Base-by-base conservation (phyloP, 2,797 vertebrate genomes). In the Gadopsis marmoratus region DNA sequence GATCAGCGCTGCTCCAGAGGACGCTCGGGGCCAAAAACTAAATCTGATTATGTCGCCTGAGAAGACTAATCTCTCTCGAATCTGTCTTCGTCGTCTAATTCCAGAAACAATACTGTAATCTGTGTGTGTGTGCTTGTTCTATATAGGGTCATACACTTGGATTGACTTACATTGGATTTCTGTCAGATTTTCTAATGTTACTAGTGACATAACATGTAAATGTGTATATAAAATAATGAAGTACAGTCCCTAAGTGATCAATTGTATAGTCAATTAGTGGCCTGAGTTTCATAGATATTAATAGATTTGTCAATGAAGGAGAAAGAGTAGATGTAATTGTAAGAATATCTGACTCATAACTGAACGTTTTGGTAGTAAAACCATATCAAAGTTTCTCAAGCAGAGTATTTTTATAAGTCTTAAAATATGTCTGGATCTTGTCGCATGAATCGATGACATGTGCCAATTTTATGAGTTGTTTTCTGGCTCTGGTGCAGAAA, bases 31-130 rank as follows among this genome's bases (percentile, higher is more conserved):
- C 90, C 90, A 89, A 88, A 87, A 88, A 72, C 61, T 21, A 84
- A 89, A 94, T 93, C 90, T 92, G 87, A 94, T 93, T 92, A 90
- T 90, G 89, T 88, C 79, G 89, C 88, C 88, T 88, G 90, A 91
- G 90, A 92, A 88, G 89, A 86, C 89, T 92, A 91, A 93, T 92
- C 90, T 91, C 84, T 89, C 82, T 76, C 60, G 85, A 88, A 92
- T 91, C 88, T 91, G 73, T 83, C 90, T 89, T 84, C 43, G 69
- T 83, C 43, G 69, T 86, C 83, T 91, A 82, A 88, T 90, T 88
- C 85, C 85, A 89, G 88, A 91, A 91, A 91, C 85, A 89, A 86
- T 87, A 83, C 83, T 73, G 70, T 79, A 83, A 86, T 90, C 78
- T 89, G 59, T 73, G 73, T 19, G 58, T 39, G 31, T 29, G 71